These are phyloP conservation scores for Tachycineta bicolor DNA, from an alignment of 2,113 vertebrate species.

Conservation along the genomic window DNA sequence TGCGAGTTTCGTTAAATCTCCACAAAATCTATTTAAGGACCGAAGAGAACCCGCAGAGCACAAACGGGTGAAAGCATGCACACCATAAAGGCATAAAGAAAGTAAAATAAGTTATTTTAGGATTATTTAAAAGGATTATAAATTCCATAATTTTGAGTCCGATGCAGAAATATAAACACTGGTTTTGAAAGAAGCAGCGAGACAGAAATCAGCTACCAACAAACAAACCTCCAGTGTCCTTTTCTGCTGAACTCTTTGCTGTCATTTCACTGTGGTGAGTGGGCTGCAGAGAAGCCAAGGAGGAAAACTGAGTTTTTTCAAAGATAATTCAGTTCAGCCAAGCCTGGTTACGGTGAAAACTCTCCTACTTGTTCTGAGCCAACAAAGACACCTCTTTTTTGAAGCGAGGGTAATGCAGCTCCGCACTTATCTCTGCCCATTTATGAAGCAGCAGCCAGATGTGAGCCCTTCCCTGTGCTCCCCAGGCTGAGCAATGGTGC, in stretches of 20 bases:
- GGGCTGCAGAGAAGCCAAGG: not conserved
- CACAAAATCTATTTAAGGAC: not conserved
- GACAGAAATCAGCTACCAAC: not conserved
- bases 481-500: constrained; percentile 5
- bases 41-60: not conserved
- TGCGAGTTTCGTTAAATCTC: not conserved
- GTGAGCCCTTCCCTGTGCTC: not conserved
- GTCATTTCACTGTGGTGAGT: not conserved
- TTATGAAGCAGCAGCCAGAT: constrained; percentile 53
- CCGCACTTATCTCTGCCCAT: constrained; percentile 41
- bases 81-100: not conserved
- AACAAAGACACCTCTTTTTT: constrained; percentile 31
- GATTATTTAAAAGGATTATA: not conserved
- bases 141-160: not conserved
- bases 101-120: not conserved
- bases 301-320: not conserved
- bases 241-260: not conserved
- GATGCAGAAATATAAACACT: not conserved
- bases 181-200: not conserved
- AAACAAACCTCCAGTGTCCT: not conserved
- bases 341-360: not conserved
- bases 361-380: not conserved
- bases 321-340: not conserved
- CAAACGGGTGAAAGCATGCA: not conserved
- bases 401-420: constrained; percentile 7